Percentiles rank a stretch among this genome's conserved stretches.
phyloP scores from a whole-genome alignment of 2,888 invertebrate species.

The Empis stercorea region DNA sequence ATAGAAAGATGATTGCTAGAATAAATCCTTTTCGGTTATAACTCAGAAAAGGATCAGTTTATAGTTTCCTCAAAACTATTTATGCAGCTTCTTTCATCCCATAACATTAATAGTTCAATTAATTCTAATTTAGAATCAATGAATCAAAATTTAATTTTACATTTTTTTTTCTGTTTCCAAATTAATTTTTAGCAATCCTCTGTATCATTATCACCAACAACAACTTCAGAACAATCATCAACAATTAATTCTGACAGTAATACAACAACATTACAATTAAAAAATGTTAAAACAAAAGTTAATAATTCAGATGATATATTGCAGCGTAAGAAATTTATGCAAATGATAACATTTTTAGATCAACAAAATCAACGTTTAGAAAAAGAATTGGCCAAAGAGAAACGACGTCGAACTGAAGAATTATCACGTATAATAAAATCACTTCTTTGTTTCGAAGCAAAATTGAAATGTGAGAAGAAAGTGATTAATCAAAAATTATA shows the following conservation, averaged over 20 bases:
- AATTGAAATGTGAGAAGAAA: conserved; percentile 34
- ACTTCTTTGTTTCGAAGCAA: conserved; percentile 32
- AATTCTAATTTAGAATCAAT: too few species aligned
- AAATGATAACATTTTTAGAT: conserved; percentile 30
- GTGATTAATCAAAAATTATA: conserved; percentile 29
- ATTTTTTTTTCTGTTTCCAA: background rate
- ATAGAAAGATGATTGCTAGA: too few species aligned
- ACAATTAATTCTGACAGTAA: background rate
- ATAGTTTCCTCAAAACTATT: too few species aligned
- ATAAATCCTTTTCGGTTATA: too few species aligned
- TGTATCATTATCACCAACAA: background rate
- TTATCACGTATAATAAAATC: conserved; percentile 34
- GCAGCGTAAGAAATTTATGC: conserved; percentile 26
- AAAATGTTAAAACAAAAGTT: background rate
- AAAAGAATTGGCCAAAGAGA: conserved; percentile 32
- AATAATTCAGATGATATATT: conserved; percentile 8
- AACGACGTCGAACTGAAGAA: conserved; percentile 31
- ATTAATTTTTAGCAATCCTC: background rate
- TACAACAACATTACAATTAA: background rate
- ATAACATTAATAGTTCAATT: too few species aligned
- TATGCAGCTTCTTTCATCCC: too few species aligned
- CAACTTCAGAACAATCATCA: background rate
- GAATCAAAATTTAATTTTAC: too few species aligned
- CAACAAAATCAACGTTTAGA: conserved; percentile 30
- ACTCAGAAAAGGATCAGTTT: too few species aligned